Percentiles rank a stretch among this genome's conserved stretches.
phyloP scores from a whole-genome alignment of 2,888 invertebrate species.

The Cyclophora punctaria region DNA sequence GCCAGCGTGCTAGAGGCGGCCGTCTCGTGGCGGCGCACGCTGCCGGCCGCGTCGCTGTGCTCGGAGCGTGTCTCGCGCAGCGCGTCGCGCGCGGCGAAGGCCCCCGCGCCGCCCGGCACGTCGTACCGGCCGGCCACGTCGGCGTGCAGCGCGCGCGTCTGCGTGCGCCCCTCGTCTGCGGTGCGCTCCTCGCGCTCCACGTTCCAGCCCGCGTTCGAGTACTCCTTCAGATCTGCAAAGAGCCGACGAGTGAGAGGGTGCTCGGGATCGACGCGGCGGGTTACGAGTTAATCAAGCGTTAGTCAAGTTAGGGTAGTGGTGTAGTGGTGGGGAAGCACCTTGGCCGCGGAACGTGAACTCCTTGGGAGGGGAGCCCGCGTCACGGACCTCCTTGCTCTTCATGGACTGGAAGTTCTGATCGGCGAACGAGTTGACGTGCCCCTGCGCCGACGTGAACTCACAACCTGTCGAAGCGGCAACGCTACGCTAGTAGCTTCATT shows the following conservation, averaged over 20 bases:
- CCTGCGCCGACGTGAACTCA: slow-evolving; percentile 63
- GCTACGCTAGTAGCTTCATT: slow-evolving; percentile 21
- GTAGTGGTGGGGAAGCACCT: slow-evolving; percentile 52
- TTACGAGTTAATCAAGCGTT: slow-evolving; percentile 55
- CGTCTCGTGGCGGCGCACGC: slow-evolving; percentile 54
- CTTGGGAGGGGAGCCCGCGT: slow-evolving; percentile 83
- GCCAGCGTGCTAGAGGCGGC: slow-evolving; percentile 50
- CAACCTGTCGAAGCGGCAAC: slow-evolving; percentile 56
- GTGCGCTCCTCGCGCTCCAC: slow-evolving; percentile 77
- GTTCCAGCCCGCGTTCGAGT: slow-evolving; percentile 79
- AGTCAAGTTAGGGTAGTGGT: slow-evolving; percentile 47
- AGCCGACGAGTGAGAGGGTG: slow-evolving; percentile 1
- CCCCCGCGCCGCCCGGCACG: slow-evolving; percentile 78
- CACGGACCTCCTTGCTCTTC: slow-evolving; percentile 86
- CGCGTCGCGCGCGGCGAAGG: slow-evolving; percentile 78
- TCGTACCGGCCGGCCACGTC: slow-evolving; percentile 79
- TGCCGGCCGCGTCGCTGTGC: slow-evolving; percentile 57
- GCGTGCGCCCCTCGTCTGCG: slow-evolving; percentile 79
- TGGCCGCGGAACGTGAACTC: slow-evolving; percentile 71
- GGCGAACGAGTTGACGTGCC: slow-evolving; percentile 81
- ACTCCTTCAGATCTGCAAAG: slow-evolving; percentile 63
- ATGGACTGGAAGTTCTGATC: slow-evolving; percentile 86
- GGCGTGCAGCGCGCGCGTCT: slow-evolving; percentile 75
- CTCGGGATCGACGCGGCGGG: neutral
- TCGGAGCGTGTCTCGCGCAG: slow-evolving; percentile 72